Evolutionary conservation across 92 coral and sea anemone species (phyloP), one percentile per base, ranked within the genome.

Genomic region (Anthopleura xanthogrammica): DNA sequence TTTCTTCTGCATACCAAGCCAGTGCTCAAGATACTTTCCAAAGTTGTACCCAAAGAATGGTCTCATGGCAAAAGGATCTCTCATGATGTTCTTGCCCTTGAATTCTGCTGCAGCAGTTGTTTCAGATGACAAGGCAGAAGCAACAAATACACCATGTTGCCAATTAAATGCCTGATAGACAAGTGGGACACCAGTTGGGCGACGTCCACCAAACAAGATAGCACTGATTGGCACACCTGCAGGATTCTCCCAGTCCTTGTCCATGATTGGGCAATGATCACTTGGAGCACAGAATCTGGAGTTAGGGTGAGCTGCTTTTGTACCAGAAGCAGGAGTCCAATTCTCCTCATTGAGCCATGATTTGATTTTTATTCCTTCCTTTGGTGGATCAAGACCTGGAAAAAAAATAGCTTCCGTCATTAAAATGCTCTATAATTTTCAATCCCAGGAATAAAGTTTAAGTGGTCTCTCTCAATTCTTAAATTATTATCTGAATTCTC

Each of bases 31-130:
- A 83, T 95, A 93, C 66, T 87, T 85, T 73, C 98, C 98, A 88
- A 93, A 91, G 75, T 90, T 92, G 79, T 95, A 95, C 23, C 98
- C 98, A 88, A 95, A 93, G 92, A 95, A 95, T 8, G 98, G 98
- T 41, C 98, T 87, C 98, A 95, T 95, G 81, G 98, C 98, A 79
- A 95, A 93, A 20, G 98, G 98, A 79, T 95, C 98, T 29, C 95
- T 93, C 98, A 95, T 95, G 48, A 93, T 87, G 16, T 62, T 79
- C 76, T 94, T 92, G 60, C 95, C 95, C 81, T 92, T 95, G 90
- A 91, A 86, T 56, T 95, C 98, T 50, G 98, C 98, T 14, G 98
- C 98, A 79, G 98, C 95, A 40, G 98, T 95, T 6, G 98, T 86
- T 70, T 95, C 98, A 1, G 98, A 95, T 5, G 97, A 93, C 92